Base-by-base conservation (phyloP, 2,113 vertebrate species). In the Fulica atra region DNA sequence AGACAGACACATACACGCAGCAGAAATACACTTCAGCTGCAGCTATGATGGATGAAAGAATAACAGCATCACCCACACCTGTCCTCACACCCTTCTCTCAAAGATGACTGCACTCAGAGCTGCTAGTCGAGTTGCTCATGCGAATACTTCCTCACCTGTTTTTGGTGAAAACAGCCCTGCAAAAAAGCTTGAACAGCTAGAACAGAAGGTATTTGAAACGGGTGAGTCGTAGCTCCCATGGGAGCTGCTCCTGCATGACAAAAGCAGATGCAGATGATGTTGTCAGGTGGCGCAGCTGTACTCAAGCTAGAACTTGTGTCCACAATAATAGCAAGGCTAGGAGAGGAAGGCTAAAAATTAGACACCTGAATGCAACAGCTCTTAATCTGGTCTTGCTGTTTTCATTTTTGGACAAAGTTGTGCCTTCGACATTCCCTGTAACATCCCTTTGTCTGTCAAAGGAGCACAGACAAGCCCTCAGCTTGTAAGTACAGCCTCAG, bases 271-370 rank as follows among this genome's bases (percentile, higher is more conserved):
- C 69, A 44, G 64, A 83, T 51, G 31, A 54, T 95, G 35, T 72
- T 64, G 78, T 68, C 56, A 71, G 91, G 86, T 91, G 65, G 33
- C 77, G 69, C 77, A 96, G 89, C 95, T 95, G 91, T 4, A 23
- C 77, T 84, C 73, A 61, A 13, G 83, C 28, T 24, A 89, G 31
- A 81, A 14, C 8, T 3, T 44, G 3, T 46, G 72, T 40, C 77
- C 65, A 50, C 35, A 72, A 4, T 21, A 76, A 35, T 2, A 68
- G 9, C 44, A 87, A 44, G 20, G 19, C 21, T 31, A n/a, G 69
- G 65, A 90, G 35, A 68, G 16, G 35, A 88, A 78, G 69, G 19
- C 21, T 89, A 35, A 79, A 88, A 60, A 66, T 51, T 33, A 69
- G 28, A 78, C 40, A 68, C 12, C 16, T 81, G 36, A 60, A 78